These are phyloP conservation scores for Drosophila bocki DNA, from an alignment of 1,140 invertebrate species.

Conservation along the genomic window DNA sequence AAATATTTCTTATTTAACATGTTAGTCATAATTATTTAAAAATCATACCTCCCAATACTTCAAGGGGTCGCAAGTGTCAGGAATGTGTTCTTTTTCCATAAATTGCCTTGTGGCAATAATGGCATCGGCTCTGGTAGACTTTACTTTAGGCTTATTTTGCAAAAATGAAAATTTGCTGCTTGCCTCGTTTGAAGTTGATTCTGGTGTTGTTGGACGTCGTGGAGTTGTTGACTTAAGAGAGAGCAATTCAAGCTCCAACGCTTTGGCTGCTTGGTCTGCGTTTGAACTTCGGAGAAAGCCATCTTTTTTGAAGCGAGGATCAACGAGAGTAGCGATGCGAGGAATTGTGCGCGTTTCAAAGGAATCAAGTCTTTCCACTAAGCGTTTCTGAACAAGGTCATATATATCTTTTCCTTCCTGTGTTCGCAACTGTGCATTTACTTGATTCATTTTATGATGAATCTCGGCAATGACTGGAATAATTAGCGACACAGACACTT, in stretches of 20 bases:
- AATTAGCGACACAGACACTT: neutral
- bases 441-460: neutral
- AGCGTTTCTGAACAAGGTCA: neutral
- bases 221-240: neutral
- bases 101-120: constrained; percentile 2
- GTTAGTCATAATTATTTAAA: constrained; percentile 2
- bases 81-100: neutral
- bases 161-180: neutral
- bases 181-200: neutral
- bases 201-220: neutral
- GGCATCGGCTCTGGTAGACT: neutral
- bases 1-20: neutral
- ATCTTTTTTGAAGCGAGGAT: neutral
- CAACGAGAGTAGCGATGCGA: neutral
- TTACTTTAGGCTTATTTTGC: neutral
- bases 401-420: neutral
- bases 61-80: constrained; percentile 1
- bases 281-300: neutral
- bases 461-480: neutral
- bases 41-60: constrained; percentile 9
- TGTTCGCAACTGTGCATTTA: neutral
- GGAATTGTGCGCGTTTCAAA: neutral
- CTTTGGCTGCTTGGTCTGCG: neutral
- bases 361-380: neutral
- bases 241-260: neutral